Evolutionary conservation across 1,140 invertebrate genomes (phyloP).

Genomic region (Drosophila ficusphila): DNA sequence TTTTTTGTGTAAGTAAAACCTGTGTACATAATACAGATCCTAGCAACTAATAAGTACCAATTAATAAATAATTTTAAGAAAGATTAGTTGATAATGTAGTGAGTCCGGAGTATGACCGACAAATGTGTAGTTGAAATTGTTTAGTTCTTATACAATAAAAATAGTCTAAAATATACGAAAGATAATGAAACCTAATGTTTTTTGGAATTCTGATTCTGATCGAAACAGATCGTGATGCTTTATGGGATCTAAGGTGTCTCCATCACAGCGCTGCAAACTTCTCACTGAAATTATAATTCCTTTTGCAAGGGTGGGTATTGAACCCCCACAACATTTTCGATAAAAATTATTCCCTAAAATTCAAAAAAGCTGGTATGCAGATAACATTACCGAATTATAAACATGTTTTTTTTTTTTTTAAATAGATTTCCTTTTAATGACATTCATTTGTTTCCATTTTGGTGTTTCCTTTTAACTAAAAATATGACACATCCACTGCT

Average conservation of each 20-base stretch:
- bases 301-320: no score
- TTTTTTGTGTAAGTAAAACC: slow-evolving; percentile 60
- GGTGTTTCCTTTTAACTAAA: slow-evolving; percentile 53
- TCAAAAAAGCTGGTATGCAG: no score
- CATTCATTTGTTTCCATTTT: slow-evolving; percentile 42
- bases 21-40: slow-evolving; percentile 57
- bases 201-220: no score
- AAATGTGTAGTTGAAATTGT: slow-evolving; percentile 64
- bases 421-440: slow-evolving; percentile 40
- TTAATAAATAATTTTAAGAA: slow-evolving; percentile 45
- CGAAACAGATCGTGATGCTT: no score
- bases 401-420: slow-evolving; percentile 12
- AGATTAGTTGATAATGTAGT: slow-evolving; percentile 40
- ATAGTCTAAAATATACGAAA: slow-evolving; percentile 59
- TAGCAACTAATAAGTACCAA: slow-evolving; percentile 28
- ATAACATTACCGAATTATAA: no score
- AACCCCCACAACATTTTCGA: no score
- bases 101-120: slow-evolving; percentile 18
- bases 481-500: slow-evolving; percentile 53
- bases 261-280: no score
- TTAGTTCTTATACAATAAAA: slow-evolving; percentile 52
- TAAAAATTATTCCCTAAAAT: no score
- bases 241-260: no score
- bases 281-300: no score
- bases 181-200: slow-evolving; percentile 2